These are phyloP conservation scores for Cydia strobilella DNA, from an alignment of 1,140 invertebrate species.

Conservation along the genomic window DNA sequence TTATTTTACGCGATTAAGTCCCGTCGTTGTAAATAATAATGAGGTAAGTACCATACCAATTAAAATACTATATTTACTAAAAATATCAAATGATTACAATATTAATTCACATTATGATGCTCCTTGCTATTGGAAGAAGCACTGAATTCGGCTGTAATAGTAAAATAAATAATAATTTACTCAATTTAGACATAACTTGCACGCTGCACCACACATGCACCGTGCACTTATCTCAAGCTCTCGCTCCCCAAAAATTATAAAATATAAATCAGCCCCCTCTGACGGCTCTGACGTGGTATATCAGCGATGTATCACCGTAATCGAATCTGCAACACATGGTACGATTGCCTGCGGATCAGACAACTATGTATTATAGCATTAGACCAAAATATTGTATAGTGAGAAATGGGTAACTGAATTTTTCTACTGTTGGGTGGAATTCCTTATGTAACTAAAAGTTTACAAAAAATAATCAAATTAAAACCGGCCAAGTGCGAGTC, in stretches of 20 bases:
- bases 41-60: too few relatives aligned
- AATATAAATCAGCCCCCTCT: constrained; percentile 12
- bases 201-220: neutral
- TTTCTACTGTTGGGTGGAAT: neutral
- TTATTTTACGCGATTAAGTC: too few relatives aligned
- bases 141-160: neutral
- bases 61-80: too few relatives aligned
- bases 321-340: constrained; percentile 9
- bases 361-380: constrained; percentile 17
- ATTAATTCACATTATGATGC: too few relatives aligned
- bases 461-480: too few relatives aligned
- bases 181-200: neutral
- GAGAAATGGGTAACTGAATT: neutral
- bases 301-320: constrained; percentile 15
- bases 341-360: neutral
- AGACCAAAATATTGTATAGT: neutral
- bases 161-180: neutral
- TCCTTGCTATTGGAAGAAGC: too few relatives aligned
- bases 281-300: neutral
- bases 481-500: too few relatives aligned
- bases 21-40: too few relatives aligned
- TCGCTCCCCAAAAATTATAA: neutral
- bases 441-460: too few relatives aligned
- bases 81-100: too few relatives aligned
- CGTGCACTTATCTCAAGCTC: neutral